A percentile compares a stretch with the other conserved stretches of the same genome.
These are phyloP conservation scores for Sakesphorus luctuosus DNA, from an alignment of 2,113 vertebrate genomes.

Conservation along the genomic window DNA sequence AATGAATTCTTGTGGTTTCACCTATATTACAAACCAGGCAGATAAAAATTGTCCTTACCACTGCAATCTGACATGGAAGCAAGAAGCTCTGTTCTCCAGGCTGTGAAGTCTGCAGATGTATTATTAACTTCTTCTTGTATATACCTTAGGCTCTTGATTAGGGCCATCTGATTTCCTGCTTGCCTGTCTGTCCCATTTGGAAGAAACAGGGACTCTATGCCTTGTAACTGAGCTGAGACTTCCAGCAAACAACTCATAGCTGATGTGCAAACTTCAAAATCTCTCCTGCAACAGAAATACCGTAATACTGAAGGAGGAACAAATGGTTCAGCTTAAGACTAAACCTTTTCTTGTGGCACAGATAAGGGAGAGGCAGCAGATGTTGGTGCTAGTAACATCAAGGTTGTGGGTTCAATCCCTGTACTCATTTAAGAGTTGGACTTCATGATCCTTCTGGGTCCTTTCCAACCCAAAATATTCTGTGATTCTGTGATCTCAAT, in stretches of 20 bases:
- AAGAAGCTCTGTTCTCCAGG: conserved; percentile 86
- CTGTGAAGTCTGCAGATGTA: conserved; percentile 80
- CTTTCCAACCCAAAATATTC: background rate
- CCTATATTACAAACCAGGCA: background rate
- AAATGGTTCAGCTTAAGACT: background rate
- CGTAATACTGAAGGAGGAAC: background rate
- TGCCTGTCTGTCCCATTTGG: conserved; percentile 44
- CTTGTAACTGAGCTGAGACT: conserved; percentile 78
- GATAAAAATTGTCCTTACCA: conserved; percentile 54
- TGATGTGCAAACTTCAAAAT: conserved; percentile 83
- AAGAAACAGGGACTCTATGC: conserved; percentile 83
- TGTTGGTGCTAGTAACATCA: background rate
- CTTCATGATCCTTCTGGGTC: background rate
- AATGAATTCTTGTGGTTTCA: background rate
- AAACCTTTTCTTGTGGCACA: background rate
- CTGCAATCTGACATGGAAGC: conserved; percentile 59
- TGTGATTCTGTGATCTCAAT: background rate
- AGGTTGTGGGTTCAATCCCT: background rate
- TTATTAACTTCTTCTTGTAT: conserved; percentile 81
- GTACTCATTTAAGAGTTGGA: background rate
- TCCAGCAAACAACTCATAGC: conserved; percentile 79
- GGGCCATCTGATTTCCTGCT: conserved; percentile 67
- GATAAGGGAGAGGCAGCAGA: background rate
- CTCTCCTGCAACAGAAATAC: conserved; percentile 78
- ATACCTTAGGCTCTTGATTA: conserved; percentile 82